These are phyloP conservation scores for Caenorhabditis inopinata DNA, from an alignment of 1,140 invertebrate species.

Conservation along the genomic window DNA sequence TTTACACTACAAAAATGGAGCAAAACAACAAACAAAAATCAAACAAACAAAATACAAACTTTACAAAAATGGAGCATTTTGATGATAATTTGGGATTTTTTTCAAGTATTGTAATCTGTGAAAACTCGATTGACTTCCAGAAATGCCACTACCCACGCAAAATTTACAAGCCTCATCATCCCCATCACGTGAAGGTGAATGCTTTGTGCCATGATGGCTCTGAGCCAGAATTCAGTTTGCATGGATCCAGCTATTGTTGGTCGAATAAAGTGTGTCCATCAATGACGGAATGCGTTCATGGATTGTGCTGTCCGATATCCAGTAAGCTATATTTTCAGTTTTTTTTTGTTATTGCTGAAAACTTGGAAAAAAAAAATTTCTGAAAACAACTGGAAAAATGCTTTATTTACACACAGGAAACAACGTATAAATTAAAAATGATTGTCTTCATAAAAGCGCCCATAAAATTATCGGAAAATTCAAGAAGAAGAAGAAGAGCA, in stretches of 20 bases:
- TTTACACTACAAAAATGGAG: too few species aligned
- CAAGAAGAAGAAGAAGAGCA: too few species aligned
- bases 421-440: background rate
- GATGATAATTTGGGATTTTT: too few species aligned
- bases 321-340: too few species aligned
- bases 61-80: too few species aligned
- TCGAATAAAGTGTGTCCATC: slow-evolving; percentile 45
- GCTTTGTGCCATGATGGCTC: slow-evolving; percentile 48
- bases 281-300: slow-evolving; percentile 46
- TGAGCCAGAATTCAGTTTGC: slow-evolving; percentile 48
- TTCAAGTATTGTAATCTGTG: slow-evolving; percentile 68
- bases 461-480: too few species aligned
- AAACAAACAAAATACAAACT: too few species aligned
- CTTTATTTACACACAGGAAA: background rate
- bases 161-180: slow-evolving; percentile 18
- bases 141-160: slow-evolving; percentile 19
- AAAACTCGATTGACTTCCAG: slow-evolving; percentile 27
- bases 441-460: too few species aligned
- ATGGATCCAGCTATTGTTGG: slow-evolving; percentile 52
- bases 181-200: slow-evolving; percentile 36
- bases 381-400: too few species aligned
- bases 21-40: too few species aligned
- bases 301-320: slow-evolving; percentile 45
- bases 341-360: too few species aligned
- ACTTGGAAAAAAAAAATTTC: too few species aligned